Conservation (phyloP, 2,888 invertebrate genomes). For the Drosophila putrida region DNA sequence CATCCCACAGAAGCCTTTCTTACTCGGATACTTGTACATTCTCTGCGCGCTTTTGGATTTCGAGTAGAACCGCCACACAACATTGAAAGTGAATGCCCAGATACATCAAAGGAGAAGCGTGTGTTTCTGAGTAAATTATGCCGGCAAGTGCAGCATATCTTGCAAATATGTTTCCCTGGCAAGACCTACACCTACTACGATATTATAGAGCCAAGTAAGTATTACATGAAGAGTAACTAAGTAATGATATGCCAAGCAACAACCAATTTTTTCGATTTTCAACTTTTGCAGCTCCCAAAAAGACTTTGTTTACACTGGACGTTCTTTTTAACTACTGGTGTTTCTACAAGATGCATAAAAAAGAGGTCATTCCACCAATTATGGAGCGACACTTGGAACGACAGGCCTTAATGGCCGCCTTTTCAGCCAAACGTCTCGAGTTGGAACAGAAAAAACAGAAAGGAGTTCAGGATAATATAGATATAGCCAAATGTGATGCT, state of each 20-base stretch:
- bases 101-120: slow-evolving; percentile 71
- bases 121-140: slow-evolving; percentile 74
- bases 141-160: slow-evolving; percentile 79
- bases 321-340: slow-evolving; percentile 81
- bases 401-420: slow-evolving; percentile 50
- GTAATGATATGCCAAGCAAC: neutral
- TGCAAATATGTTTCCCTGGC: slow-evolving; percentile 80
- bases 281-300: slow-evolving; percentile 72
- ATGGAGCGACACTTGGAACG: slow-evolving; percentile 53
- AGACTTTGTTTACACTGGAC: slow-evolving; percentile 76
- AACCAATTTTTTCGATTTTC: too few relatives aligned
- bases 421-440: slow-evolving; percentile 56
- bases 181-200: slow-evolving; percentile 79
- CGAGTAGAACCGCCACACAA: slow-evolving; percentile 71
- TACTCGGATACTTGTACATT: slow-evolving; percentile 72
- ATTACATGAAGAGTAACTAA: neutral
- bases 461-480: slow-evolving; percentile 46
- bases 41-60: slow-evolving; percentile 79
- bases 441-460: slow-evolving; percentile 47
- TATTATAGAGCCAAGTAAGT: slow-evolving; percentile 77
- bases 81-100: slow-evolving; percentile 44
- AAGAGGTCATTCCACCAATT: slow-evolving; percentile 69
- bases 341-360: slow-evolving; percentile 81
- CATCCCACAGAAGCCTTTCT: slow-evolving; percentile 78
- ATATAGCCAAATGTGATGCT: slow-evolving; percentile 42